A percentile compares a stretch with the other conserved stretches of the same genome.
Conservation (phyloP, 1,140 invertebrate species). For the Neotoxoptera formosana region DNA sequence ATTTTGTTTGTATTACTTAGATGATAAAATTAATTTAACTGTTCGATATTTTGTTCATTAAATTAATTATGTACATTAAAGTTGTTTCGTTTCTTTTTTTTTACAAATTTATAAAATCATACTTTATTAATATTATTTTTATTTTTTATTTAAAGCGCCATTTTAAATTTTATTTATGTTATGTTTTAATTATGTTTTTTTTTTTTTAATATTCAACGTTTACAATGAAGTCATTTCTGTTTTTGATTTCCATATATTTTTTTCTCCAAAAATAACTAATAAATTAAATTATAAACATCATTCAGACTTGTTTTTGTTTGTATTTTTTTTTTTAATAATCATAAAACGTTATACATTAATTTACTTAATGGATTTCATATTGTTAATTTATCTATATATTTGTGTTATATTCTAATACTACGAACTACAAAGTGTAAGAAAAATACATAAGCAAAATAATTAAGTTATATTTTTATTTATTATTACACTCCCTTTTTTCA, state of each 20-base stretch:
- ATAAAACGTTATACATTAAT: neutral
- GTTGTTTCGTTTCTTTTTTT: neutral
- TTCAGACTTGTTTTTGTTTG: neutral
- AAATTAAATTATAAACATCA: conserved; percentile 7
- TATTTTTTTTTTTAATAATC: neutral
- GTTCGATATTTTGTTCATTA: conserved; percentile 44
- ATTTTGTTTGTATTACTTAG: conserved; percentile 44
- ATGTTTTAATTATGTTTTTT: neutral
- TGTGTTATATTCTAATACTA: neutral
- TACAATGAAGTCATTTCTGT: conserved; percentile 1
- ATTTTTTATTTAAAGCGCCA: neutral
- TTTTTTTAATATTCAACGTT: neutral
- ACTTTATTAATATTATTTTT: neutral
- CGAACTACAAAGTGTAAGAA: neutral
- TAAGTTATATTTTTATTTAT: conserved; percentile 33
- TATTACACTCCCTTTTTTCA: conserved; percentile 32
- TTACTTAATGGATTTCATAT: conserved; percentile 19
- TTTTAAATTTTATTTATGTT: neutral
- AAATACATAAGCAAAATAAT: conserved; percentile 19
- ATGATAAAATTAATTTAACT: conserved; percentile 43
- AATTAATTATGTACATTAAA: conserved; percentile 38
- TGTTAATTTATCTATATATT: conserved; percentile 3
- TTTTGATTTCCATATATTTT: neutral
- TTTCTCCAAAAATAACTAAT: conserved; percentile 12
- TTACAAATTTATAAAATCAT: neutral